A percentile compares a stretch with the other conserved stretches of the same genome.
phyloP scores from a whole-genome alignment of 2,888 invertebrate genomes.

The Priocnemis perturbator region DNA sequence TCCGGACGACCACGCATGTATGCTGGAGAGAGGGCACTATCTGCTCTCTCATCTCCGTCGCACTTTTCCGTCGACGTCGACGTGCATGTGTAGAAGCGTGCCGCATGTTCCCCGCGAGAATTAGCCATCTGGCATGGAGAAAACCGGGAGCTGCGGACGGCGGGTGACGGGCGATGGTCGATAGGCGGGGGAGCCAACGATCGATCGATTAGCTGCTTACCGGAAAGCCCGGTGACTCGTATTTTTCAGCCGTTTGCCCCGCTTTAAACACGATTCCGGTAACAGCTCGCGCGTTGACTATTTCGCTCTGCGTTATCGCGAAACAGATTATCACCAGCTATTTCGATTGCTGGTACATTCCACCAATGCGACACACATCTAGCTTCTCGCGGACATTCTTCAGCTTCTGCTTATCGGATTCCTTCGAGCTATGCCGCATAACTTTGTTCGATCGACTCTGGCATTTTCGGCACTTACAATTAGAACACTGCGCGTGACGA shows the following conservation, averaged over 20 bases:
- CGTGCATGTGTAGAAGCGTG: not conserved
- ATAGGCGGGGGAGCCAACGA: slow-evolving; percentile 3
- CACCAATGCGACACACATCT: too few species aligned
- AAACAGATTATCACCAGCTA: slow-evolving; percentile 39
- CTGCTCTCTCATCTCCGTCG: not conserved
- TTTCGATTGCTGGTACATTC: not conserved
- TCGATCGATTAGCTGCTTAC: slow-evolving; percentile 49
- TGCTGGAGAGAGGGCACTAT: too few species aligned
- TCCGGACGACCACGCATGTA: too few species aligned
- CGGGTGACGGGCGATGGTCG: too few species aligned
- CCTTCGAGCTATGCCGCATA: too few species aligned
- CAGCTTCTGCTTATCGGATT: too few species aligned
- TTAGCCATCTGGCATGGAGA: slow-evolving; percentile 17
- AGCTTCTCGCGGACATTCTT: too few species aligned
- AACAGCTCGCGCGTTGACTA: slow-evolving; percentile 3
- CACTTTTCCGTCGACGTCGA: not conserved
- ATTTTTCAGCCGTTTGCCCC: slow-evolving; percentile 44
- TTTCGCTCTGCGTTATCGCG: too few species aligned
- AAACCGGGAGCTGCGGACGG: too few species aligned
- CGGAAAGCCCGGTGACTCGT: slow-evolving; percentile 41
- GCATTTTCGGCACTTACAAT: too few species aligned
- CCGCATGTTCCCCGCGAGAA: slow-evolving; percentile 8
- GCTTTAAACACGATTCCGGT: slow-evolving; percentile 31
- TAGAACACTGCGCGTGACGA: too few species aligned
- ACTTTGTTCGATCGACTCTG: too few species aligned